phyloP scores from a whole-genome alignment of 2,113 vertebrate species.

The Mixornis gularis region DNA sequence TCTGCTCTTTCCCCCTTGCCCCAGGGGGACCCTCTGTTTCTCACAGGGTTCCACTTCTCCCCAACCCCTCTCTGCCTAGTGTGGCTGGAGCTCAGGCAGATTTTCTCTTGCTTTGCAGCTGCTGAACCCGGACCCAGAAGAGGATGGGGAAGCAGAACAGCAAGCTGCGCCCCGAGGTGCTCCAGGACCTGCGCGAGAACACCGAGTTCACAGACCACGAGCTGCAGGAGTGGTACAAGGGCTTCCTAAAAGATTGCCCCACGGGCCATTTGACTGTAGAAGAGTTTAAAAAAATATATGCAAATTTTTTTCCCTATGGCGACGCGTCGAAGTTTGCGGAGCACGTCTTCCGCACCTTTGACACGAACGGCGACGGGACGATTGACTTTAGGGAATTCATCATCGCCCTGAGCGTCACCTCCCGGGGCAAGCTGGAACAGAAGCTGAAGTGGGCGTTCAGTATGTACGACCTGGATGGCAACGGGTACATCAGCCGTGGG shows the following conservation, averaged over 20 bases:
- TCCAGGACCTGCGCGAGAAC: slow-evolving; percentile 86
- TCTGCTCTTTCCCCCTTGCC: neutral
- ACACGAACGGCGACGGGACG: slow-evolving; percentile 80
- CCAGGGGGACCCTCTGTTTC: neutral
- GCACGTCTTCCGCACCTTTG: slow-evolving; percentile 83
- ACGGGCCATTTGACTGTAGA: slow-evolving; percentile 85
- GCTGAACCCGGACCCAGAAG: neutral
- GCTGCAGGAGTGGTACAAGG: slow-evolving; percentile 90
- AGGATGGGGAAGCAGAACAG: slow-evolving; percentile 89
- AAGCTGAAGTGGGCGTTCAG: slow-evolving; percentile 84
- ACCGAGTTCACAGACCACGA: slow-evolving; percentile 87
- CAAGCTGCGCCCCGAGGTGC: slow-evolving; percentile 84
- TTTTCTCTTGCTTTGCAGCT: slow-evolving; percentile 44
- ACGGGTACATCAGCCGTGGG: slow-evolving; percentile 81
- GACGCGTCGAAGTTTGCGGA: slow-evolving; percentile 82
- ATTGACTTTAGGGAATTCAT: slow-evolving; percentile 86
- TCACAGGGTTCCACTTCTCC: neutral
- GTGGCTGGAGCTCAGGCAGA: neutral
- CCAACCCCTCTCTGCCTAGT: fast-evolving
- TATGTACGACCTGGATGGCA: slow-evolving; percentile 84
- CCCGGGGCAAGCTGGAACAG: slow-evolving; percentile 80
- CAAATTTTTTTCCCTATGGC: slow-evolving; percentile 84
- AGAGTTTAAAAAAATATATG: slow-evolving; percentile 88
- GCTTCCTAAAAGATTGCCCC: slow-evolving; percentile 88
- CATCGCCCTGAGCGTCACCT: slow-evolving; percentile 81